Conservation (phyloP, 2,888 invertebrate species). For the Hyles lineata region DNA sequence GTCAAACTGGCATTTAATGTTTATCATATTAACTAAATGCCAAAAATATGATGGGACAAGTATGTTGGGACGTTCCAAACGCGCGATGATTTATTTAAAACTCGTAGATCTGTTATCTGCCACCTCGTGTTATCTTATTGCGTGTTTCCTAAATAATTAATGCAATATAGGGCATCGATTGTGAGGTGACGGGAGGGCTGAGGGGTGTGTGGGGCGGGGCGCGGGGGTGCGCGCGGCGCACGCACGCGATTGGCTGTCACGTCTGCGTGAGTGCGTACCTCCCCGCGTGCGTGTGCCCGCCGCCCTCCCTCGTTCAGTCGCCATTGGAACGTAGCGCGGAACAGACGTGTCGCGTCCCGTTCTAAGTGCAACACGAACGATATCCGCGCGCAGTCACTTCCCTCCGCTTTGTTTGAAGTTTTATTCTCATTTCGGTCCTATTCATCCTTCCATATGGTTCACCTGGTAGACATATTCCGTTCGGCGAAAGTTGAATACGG, state of each 20-base stretch:
- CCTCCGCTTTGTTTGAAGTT: constrained; percentile 50
- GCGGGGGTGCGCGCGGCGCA: constrained; percentile 83
- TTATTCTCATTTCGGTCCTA: constrained; percentile 69
- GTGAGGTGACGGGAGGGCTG: constrained; percentile 81
- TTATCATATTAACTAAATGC: constrained; percentile 3
- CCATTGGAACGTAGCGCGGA: constrained; percentile 66
- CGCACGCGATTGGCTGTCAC: constrained; percentile 82
- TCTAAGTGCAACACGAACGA: constrained; percentile 62
- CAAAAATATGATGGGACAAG: constrained; percentile 9
- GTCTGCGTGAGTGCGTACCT: constrained; percentile 83
- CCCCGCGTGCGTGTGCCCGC: constrained; percentile 79
- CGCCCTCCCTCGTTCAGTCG: constrained; percentile 74
- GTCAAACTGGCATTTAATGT: not conserved
- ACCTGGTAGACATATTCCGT: constrained; percentile 91
- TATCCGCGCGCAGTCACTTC: constrained; percentile 57
- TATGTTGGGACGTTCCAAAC: constrained; percentile 41
- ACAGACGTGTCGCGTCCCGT: constrained; percentile 57
- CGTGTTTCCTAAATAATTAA: constrained; percentile 86
- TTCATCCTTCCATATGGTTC: constrained; percentile 91
- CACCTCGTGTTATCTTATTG: constrained; percentile 85
- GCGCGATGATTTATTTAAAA: constrained; percentile 78
- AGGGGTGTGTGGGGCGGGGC: constrained; percentile 62
- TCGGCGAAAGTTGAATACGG: constrained; percentile 91
- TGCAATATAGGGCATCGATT: constrained; percentile 86
- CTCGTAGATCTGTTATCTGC: constrained; percentile 80